These are phyloP conservation scores for Tachina fera DNA, from an alignment of 2,888 invertebrate genomes.

Conservation along the genomic window DNA sequence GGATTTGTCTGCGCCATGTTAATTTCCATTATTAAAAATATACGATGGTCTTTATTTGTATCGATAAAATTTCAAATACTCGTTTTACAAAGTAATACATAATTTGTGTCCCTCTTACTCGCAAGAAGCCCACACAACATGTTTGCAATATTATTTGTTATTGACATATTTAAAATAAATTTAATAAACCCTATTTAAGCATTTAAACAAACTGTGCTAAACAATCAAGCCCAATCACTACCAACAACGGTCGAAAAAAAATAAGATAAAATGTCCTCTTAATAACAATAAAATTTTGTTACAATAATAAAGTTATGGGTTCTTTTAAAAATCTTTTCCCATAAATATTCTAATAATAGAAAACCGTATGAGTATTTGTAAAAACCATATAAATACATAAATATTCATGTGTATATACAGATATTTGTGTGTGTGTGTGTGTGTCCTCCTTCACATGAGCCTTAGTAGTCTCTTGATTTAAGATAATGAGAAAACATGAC, in stretches of 20 bases:
- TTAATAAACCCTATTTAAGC: conserved; percentile 12
- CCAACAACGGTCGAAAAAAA: not conserved
- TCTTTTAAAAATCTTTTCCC: conserved; percentile 25
- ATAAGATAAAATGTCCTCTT: not conserved
- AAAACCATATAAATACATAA: not conserved
- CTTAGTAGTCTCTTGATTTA: conserved; percentile 13
- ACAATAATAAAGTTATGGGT: conserved; percentile 41
- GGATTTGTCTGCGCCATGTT: no score
- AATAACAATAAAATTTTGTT: conserved; percentile 49
- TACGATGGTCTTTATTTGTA: not conserved
- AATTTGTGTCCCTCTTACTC: not conserved
- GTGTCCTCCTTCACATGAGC: not conserved
- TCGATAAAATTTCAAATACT: not conserved
- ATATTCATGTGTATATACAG: not conserved
- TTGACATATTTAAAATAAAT: conserved; percentile 13
- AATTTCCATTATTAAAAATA: no score
- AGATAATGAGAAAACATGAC: conserved; percentile 55
- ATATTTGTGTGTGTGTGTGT: not conserved
- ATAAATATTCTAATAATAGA: conserved; percentile 26
- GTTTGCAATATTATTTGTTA: conserved; percentile 8
- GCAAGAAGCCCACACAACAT: not conserved
- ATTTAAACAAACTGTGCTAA: not conserved
- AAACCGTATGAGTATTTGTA: conserved; percentile 10
- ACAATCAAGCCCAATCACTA: conserved; percentile 4
- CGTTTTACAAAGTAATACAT: not conserved